These are phyloP conservation scores for Tenthredo livida DNA, from an alignment of 2,888 invertebrate genomes.

Conservation along the genomic window DNA sequence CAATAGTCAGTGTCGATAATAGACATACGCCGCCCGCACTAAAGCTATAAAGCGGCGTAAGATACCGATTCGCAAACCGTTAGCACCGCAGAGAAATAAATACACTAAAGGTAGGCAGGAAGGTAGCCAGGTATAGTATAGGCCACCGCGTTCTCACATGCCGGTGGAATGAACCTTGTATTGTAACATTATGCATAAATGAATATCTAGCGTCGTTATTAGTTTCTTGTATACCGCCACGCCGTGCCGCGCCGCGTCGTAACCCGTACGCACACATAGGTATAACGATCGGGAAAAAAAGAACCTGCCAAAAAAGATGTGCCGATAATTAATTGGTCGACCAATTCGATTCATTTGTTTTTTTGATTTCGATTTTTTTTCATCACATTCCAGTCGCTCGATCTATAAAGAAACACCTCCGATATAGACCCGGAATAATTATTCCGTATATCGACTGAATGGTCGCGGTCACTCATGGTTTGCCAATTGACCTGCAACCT, in stretches of 20 bases:
- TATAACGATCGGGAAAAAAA: neutral
- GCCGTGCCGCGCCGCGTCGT: neutral
- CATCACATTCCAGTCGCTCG: neutral
- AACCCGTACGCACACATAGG: neutral
- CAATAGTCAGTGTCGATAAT: neutral
- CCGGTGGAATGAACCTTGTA: conserved; percentile 35
- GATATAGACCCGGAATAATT: neutral
- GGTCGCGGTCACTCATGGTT: conserved; percentile 8
- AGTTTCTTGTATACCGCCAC: neutral
- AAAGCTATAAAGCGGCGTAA: neutral
- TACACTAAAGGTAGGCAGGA: neutral
- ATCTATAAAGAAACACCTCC: neutral
- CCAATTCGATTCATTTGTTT: neutral
- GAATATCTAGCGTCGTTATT: conserved; percentile 33
- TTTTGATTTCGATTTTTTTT: neutral
- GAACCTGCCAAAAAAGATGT: neutral
- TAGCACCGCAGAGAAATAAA: neutral
- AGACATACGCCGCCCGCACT: neutral
- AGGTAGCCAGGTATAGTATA: neutral
- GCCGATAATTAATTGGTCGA: neutral
- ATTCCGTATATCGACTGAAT: neutral
- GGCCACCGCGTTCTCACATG: conserved; percentile 41
- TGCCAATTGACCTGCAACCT: neutral
- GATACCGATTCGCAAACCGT: conserved; percentile 12
- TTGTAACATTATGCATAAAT: conserved; percentile 35